phyloP scores from a whole-genome alignment of 2,113 vertebrate genomes.

The Ariopsis seemanni region DNA sequence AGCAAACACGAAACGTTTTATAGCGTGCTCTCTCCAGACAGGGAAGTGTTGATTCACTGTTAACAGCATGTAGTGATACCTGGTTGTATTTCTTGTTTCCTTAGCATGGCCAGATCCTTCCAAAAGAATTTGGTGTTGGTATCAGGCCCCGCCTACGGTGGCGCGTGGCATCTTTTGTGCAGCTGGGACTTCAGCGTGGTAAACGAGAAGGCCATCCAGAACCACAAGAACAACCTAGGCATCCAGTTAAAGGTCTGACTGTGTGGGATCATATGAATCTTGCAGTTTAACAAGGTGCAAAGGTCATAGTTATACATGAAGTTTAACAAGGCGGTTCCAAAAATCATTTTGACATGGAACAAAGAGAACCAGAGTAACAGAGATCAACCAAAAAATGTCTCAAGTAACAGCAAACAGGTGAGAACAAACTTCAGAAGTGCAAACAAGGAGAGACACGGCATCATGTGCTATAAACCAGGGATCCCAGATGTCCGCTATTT shows the following conservation, averaged over 20 bases:
- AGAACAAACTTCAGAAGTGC: background rate
- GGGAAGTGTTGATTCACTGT: background rate
- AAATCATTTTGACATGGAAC: background rate
- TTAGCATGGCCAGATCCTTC: conserved; percentile 87
- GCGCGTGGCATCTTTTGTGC: conserved; percentile 83
- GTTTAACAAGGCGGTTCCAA: background rate
- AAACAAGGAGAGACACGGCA: background rate
- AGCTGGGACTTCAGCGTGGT: conserved; percentile 91
- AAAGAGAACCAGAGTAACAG: background rate
- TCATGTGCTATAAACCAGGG: background rate
- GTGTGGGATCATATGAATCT: no score
- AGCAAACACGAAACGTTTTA: background rate
- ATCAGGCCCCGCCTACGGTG: conserved; percentile 63
- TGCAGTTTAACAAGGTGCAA: background rate
- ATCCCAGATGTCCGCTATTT: no score
- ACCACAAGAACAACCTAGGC: conserved; percentile 84
- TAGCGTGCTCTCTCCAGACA: background rate
- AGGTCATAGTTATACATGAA: background rate
- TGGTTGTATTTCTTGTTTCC: background rate
- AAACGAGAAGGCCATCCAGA: conserved; percentile 81
- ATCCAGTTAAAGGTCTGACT: conserved; percentile 84
- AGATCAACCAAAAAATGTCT: background rate
- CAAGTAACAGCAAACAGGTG: background rate
- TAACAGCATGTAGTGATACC: background rate
- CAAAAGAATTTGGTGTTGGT: conserved; percentile 76